phyloP scores from a whole-genome alignment of 2,888 invertebrate species.

The Argyresthia goedartella region DNA sequence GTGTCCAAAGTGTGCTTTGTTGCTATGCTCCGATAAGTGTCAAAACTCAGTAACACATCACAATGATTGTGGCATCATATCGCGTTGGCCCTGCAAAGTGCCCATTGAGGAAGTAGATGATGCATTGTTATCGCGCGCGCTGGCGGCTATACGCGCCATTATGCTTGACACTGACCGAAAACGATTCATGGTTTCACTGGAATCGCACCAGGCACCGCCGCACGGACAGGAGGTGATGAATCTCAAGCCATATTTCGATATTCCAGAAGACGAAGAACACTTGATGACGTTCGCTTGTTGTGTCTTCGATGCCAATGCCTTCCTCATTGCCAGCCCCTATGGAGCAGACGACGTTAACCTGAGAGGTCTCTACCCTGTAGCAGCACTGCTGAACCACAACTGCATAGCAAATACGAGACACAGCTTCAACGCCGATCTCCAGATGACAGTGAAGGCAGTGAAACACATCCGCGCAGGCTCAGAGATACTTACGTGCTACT shows the following conservation, averaged over 20 bases:
- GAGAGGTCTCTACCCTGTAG: conserved; percentile 76
- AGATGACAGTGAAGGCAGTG: conserved; percentile 73
- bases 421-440: conserved; percentile 67
- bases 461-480: conserved; percentile 69
- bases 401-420: conserved; percentile 78
- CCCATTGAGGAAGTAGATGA: conserved; percentile 46
- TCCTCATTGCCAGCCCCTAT: conserved; percentile 66
- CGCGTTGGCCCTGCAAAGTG: conserved; percentile 67
- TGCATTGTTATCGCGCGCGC: conserved; percentile 37
- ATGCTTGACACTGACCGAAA: conserved; percentile 54
- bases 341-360: conserved; percentile 61
- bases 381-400: conserved; percentile 77
- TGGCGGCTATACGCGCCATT: conserved; percentile 49
- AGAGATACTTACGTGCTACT: conserved; percentile 77
- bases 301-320: conserved; percentile 77
- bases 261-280: conserved; percentile 66
- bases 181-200: conserved; percentile 60
- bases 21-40: conserved; percentile 77
- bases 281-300: conserved; percentile 72
- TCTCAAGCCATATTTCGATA: conserved; percentile 57
- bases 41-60: conserved; percentile 69
- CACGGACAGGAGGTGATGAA: conserved; percentile 71
- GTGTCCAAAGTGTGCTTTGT: conserved; percentile 77
- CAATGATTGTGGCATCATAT: conserved; percentile 75
- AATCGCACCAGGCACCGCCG: conserved; percentile 62